These are phyloP conservation scores for Apodemus agrarius DNA, from an alignment of 2,797 vertebrate species.

Conservation along the genomic window DNA sequence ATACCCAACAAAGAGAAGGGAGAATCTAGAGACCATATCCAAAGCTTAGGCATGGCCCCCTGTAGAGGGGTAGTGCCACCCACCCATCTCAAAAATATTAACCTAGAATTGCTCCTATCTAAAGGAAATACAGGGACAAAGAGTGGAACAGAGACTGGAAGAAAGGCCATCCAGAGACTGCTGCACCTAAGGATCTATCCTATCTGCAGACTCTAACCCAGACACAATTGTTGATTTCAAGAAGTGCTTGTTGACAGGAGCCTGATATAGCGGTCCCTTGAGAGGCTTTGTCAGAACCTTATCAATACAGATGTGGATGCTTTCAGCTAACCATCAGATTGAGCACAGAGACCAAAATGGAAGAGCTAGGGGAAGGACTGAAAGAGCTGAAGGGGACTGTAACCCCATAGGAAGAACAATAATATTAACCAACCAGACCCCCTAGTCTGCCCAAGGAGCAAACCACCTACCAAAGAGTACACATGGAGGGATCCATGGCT, in stretches of 20 bases:
- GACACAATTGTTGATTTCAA: background rate
- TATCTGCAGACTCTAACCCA: background rate
- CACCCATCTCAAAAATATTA: background rate
- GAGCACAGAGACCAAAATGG: background rate
- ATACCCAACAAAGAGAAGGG: background rate
- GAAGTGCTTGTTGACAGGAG: background rate
- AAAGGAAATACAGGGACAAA: background rate
- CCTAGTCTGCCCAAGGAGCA: background rate
- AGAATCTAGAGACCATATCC: background rate
- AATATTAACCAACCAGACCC: background rate
- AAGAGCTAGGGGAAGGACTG: background rate
- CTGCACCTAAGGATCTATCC: background rate
- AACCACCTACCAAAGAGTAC: background rate
- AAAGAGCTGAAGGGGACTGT: background rate
- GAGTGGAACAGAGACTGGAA: background rate
- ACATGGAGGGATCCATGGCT: background rate
- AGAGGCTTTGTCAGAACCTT: background rate
- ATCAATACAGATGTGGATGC: background rate
- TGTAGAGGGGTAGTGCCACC: background rate
- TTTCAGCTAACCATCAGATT: background rate
- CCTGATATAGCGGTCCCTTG: background rate
- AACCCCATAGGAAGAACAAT: background rate
- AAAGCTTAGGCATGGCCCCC: background rate
- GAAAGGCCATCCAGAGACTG: background rate
- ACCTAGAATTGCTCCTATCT: background rate